phyloP scores from a whole-genome alignment of 2,797 vertebrate species.

The Rhinella marina region DNA sequence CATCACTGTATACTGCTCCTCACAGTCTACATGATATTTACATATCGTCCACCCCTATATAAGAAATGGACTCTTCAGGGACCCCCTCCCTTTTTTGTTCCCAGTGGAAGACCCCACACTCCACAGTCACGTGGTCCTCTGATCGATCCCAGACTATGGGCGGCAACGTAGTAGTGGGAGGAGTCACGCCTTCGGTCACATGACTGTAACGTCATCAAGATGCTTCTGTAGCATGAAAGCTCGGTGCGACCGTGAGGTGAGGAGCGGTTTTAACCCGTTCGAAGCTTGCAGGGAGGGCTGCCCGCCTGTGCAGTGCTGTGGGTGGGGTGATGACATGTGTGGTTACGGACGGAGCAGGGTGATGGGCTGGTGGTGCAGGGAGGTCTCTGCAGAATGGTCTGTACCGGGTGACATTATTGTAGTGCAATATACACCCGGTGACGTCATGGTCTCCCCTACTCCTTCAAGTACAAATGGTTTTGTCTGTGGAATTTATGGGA shows the following conservation, averaged over 20 bases:
- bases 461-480: not conserved
- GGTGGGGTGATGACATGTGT: not conserved
- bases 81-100: not conserved
- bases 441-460: not conserved
- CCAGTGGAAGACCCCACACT: not conserved
- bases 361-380: not conserved
- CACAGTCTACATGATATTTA: no score
- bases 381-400: not conserved
- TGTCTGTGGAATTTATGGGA: not conserved
- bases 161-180: not conserved
- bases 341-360: not conserved
- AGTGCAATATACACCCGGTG: not conserved
- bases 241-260: slow-evolving; percentile 13
- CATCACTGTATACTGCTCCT: no score
- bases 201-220: not conserved
- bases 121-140: not conserved
- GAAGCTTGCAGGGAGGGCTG: no score
- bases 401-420: not conserved
- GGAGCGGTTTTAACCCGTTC: not conserved
- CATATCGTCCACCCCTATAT: not conserved
- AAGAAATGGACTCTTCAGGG: not conserved
- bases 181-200: not conserved
- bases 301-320: not conserved
- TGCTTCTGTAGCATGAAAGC: slow-evolving; percentile 8
- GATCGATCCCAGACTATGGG: not conserved